Base-by-base conservation (phyloP, 1,140 invertebrate genomes). In the Phymastichus coffea region DNA sequence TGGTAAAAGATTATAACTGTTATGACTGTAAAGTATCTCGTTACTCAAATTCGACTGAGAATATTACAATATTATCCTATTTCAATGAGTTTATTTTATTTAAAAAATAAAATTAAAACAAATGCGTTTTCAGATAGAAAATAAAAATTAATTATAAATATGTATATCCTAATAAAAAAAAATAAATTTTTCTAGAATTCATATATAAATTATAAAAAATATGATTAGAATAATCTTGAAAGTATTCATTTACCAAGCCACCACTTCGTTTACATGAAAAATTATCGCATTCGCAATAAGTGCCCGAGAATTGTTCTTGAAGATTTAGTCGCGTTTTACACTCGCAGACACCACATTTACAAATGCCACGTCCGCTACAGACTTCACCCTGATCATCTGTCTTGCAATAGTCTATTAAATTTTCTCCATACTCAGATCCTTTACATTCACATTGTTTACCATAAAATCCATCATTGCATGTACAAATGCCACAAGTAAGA, bases 261-360 rank as follows among this genome's bases (percentile, higher is more conserved):
- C 91, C 86, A 74, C 88, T 83, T 66, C 91, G 86, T 71, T 94
- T 91, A 73, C 95, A 98, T 14, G 90, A 92, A 73, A 94, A 97
- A 80, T 98, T 94, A 75, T 97, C 93, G 79, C 95, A 98, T 75
- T 98, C 90, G 74, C 96, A 98, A 77, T 84, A 96, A 61, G 84
- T 81, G 1, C 95, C 95, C 0, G 84, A 87, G 33, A 82, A 71
- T 26, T 68, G 19, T 60, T 81, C 77, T 40, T 75, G 61, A 23
- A 70, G 69, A 65, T 82, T 80, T 15, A 74, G 67, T 20, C 85
- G 78, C 65, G 76, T 68, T 6, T 73, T 66, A 66, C 88, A 89
- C 37, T 83, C 75, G 70, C 88, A 90, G 12, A 78, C 71, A 1
- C 86, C 86, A 65, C 88, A 89, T 20, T 81, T 76, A 66, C 90